Evolutionary conservation across 1,140 invertebrate species (phyloP).

Genomic region (Microvelia longipes): DNA sequence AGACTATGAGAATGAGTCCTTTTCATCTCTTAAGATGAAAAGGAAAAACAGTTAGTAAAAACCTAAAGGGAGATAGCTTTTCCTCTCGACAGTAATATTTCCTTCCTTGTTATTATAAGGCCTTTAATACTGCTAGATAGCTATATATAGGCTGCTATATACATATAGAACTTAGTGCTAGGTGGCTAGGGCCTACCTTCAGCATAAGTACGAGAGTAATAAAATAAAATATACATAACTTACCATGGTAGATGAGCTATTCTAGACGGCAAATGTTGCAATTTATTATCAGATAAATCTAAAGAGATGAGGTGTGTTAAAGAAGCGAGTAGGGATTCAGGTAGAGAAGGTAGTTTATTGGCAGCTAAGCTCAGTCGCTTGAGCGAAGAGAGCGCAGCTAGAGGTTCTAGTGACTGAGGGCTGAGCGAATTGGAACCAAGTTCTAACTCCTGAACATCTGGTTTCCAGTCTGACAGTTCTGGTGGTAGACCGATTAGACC

Average conservation of each 20-base stretch:
- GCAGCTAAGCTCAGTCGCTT: conserved; percentile 10
- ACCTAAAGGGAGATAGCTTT: too few relatives aligned
- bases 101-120: too few relatives aligned
- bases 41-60: too few relatives aligned
- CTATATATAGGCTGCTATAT: too few relatives aligned
- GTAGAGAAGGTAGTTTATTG: conserved; percentile 17
- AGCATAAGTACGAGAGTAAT: too few relatives aligned
- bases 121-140: too few relatives aligned
- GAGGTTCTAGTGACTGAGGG: conserved; percentile 9
- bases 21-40: too few relatives aligned
- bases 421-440: conserved; percentile 7
- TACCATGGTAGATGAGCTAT: conserved; percentile 46
- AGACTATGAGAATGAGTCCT: too few relatives aligned
- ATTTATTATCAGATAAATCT: conserved; percentile 52
- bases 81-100: too few relatives aligned
- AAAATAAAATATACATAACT: too few relatives aligned
- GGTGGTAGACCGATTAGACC: conserved; percentile 39
- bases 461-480: conserved; percentile 34
- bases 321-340: conserved; percentile 7
- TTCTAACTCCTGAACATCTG: conserved; percentile 16
- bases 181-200: too few relatives aligned
- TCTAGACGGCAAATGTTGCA: conserved; percentile 41
- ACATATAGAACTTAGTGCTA: too few relatives aligned
- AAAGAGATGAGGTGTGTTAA: conserved; percentile 41
- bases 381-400: conserved; percentile 13